Conservation (phyloP, 2,888 invertebrate genomes). For the Pseudococcus jackbeardsleyi region DNA sequence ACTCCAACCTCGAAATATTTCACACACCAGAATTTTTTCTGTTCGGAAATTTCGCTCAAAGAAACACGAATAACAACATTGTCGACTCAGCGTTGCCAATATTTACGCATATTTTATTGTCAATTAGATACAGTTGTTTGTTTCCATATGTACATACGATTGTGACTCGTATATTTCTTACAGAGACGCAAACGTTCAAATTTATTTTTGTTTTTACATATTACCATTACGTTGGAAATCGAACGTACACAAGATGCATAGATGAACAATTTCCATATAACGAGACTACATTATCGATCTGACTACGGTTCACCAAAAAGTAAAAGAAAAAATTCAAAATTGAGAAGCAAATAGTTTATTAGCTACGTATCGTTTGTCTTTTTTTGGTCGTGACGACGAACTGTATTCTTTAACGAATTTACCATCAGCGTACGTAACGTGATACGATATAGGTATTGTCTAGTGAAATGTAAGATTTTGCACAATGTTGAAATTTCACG, state of each 20-base stretch:
- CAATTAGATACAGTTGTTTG: not conserved
- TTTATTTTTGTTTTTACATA: not conserved
- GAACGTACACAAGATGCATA: not conserved
- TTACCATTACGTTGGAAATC: not conserved
- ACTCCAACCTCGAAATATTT: not conserved
- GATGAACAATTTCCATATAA: not conserved
- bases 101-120: not conserved
- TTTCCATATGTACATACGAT: not conserved
- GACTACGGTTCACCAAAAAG: not conserved
- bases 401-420: not conserved
- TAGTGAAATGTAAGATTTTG: not conserved
- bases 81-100: not conserved
- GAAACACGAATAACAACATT: not conserved
- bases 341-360: not conserved
- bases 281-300: not conserved
- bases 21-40: not conserved
- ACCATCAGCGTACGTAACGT: not conserved
- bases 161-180: not conserved
- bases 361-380: not conserved
- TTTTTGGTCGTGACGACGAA: not conserved
- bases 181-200: not conserved
- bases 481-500: not conserved
- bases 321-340: conserved; percentile 8
- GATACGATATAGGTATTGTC: not conserved
- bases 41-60: not conserved